Evolutionary conservation across 1,140 invertebrate genomes (phyloP), one percentile per base, ranked within the genome.

Genomic region (Papilio glaucus): DNA sequence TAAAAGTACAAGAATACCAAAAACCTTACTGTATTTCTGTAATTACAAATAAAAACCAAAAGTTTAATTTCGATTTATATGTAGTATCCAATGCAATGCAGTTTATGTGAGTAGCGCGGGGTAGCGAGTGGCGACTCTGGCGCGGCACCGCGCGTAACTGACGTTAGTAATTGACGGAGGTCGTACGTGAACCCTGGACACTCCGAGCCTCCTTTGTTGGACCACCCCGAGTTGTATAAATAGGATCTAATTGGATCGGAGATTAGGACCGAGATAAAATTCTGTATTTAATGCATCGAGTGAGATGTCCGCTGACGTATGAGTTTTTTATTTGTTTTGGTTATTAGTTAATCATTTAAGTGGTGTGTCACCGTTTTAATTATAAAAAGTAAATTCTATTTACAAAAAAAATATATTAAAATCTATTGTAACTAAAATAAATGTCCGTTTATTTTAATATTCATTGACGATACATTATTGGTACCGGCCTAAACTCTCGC

Each of bases 141-240:
- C 57, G 75, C 63, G 80, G 82, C 84, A 82, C 39, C 77, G 76
- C 77, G 73, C 73, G 79, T 77, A 85, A 87, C 85, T 82, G 84
- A 85, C 84, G 85, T 82, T 72, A 81, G 71, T 82, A 85, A 86
- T 85, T 86, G 85, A 86, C 83, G 80, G 78, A 82, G 84, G 83
- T 81, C 79, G 77, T 38, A 63, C 76, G 53, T 61, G 75, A 62
- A 71, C 41, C 60, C 61, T 53, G 53, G 29, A 39, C 61, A 63
- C 61, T 63, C 61, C 61, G 61, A 63, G 33, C 29, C 71, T 53
- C 72, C 72, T 78, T 78, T 75, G 61, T 72, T 68, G 74, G 84
- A 87, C 84, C 84, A 85, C 85, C 85, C 83, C 69, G 80, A 57
- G 73, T 76, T 76, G 76, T 74, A 80, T 77, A 84, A 86, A 85